These are phyloP conservation scores for Ephestia elutella DNA, from an alignment of 1,140 invertebrate species.

Conservation along the genomic window DNA sequence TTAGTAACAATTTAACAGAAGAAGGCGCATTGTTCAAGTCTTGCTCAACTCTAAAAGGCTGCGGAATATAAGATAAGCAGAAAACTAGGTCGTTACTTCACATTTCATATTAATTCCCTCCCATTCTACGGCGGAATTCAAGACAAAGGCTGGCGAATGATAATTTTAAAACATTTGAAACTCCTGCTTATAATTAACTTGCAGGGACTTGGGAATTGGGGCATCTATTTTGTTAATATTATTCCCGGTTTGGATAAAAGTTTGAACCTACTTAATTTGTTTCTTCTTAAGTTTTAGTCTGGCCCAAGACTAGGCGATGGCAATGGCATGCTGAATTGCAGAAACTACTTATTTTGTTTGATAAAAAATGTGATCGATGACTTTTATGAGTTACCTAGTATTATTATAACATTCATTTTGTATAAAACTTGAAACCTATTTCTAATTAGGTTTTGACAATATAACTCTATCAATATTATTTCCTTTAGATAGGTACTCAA, in stretches of 20 bases:
- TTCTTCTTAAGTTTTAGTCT: too few species aligned
- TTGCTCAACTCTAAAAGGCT: conserved; percentile 8
- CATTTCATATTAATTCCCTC: conserved; percentile 19
- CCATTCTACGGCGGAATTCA: conserved; percentile 13
- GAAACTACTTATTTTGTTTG: too few species aligned
- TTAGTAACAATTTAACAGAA: conserved; percentile 1
- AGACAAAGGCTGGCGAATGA: conserved; percentile 29
- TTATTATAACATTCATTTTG: too few species aligned
- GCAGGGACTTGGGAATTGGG: conserved; percentile 13
- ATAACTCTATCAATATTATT: too few species aligned
- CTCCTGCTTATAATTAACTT: conserved; percentile 45
- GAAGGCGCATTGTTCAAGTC: background rate
- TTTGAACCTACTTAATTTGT: background rate
- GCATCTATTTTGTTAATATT: background rate
- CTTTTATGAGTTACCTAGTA: too few species aligned
- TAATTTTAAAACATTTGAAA: conserved; percentile 48
- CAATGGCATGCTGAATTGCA: too few species aligned
- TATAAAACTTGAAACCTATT: too few species aligned
- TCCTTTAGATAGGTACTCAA: too few species aligned
- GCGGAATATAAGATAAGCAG: conserved; percentile 25
- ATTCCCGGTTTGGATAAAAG: background rate
- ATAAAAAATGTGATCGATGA: too few species aligned
- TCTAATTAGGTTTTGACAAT: too few species aligned
- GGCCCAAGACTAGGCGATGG: too few species aligned
- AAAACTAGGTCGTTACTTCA: conserved; percentile 13